Evolutionary conservation across 2,113 vertebrate species (phyloP).

Genomic region (Setophaga kirtlandii): DNA sequence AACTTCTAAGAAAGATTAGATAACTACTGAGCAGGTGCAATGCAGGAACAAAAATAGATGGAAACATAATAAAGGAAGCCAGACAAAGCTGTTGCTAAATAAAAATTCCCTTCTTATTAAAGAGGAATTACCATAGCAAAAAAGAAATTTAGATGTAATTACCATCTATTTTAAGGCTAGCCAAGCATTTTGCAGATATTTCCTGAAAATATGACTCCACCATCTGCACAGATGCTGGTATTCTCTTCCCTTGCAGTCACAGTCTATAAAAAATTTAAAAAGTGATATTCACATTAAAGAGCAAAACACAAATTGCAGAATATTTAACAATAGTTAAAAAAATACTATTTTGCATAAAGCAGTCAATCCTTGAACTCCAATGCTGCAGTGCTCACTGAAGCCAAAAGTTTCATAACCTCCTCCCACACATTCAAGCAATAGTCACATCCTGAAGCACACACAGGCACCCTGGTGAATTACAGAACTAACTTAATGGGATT

Average conservation of each 20-base stretch:
- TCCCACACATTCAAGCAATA: neutral
- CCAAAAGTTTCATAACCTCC: neutral
- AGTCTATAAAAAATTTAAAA: neutral
- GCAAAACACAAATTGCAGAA: neutral
- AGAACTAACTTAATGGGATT: neutral
- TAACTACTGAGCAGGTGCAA: constrained; percentile 76
- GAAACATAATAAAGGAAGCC: constrained; percentile 42
- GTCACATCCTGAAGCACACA: neutral
- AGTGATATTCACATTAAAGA: neutral
- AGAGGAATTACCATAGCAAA: neutral
- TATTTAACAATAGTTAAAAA: neutral
- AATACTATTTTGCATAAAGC: neutral
- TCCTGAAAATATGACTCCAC: neutral
- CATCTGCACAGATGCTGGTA: neutral
- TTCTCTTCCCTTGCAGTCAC: neutral
- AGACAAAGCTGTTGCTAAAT: constrained; percentile 56
- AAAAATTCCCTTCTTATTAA: neutral
- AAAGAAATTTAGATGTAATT: neutral
- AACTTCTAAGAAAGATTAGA: constrained; percentile 73
- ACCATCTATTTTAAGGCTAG: neutral
- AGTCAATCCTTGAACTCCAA: neutral
- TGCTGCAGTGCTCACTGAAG: neutral
- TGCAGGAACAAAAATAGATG: constrained; percentile 51
- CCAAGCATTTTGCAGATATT: neutral
- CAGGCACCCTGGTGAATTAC: neutral